Evolutionary conservation across 2,113 vertebrate genomes (phyloP).

Genomic region (Melierax canorus): DNA sequence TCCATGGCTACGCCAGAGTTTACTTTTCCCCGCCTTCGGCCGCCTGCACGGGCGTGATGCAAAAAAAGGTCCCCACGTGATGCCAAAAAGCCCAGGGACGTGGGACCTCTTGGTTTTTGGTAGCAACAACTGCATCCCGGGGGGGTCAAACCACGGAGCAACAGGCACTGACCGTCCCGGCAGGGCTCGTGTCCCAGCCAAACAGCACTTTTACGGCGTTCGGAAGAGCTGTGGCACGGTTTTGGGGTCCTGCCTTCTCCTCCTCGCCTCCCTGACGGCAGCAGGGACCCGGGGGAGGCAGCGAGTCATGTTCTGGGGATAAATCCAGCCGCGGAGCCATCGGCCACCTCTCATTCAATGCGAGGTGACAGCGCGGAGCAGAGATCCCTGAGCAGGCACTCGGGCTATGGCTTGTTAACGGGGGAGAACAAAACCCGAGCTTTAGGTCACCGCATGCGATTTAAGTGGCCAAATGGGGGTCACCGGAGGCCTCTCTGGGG

Average conservation of each 20-base stretch:
- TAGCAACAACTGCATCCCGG: not conserved
- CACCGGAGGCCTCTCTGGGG: not conserved
- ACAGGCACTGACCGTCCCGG: fast-evolving
- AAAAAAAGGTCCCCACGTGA: not conserved
- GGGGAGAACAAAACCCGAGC: not conserved
- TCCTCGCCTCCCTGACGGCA: fast-evolving
- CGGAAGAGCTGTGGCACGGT: fast-evolving
- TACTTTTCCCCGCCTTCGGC: conserved; percentile 40
- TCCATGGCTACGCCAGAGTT: conserved; percentile 69
- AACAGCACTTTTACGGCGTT: fast-evolving
- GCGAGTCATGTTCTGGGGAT: not conserved
- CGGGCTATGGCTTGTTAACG: not conserved
- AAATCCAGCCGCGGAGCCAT: not conserved
- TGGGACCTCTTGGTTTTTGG: not conserved
- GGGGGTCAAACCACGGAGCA: fast-evolving
- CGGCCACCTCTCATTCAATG: not conserved
- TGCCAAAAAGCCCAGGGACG: not conserved
- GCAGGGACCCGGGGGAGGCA: not conserved
- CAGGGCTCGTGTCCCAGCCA: fast-evolving
- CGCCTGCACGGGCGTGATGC: not conserved
- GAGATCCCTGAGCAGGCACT: not conserved
- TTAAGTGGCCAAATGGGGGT: not conserved
- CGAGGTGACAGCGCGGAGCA: not conserved
- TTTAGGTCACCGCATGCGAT: not conserved
- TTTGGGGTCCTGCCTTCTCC: not conserved